These are phyloP conservation scores for Fukomys damarensis DNA, from an alignment of 2,113 vertebrate genomes.

Conservation along the genomic window DNA sequence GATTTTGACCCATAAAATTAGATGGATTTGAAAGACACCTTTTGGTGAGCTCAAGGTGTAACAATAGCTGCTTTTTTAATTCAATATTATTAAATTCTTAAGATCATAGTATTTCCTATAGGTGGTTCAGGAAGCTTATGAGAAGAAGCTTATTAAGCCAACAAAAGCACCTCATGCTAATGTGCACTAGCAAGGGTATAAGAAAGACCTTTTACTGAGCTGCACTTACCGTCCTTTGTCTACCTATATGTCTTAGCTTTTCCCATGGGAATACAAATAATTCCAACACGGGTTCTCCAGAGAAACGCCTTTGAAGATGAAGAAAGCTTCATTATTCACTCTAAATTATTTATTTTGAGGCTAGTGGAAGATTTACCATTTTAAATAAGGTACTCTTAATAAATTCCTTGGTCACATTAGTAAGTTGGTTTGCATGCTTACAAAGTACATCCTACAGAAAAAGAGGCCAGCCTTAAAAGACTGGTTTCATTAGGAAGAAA, in stretches of 20 bases:
- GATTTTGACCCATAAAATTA: not conserved
- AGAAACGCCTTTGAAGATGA: not conserved
- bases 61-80: not conserved
- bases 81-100: slow-evolving; percentile 58
- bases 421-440: not conserved
- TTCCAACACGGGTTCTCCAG: not conserved
- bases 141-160: not conserved
- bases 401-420: not conserved
- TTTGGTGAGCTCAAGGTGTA: not conserved
- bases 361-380: not conserved
- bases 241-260: not conserved
- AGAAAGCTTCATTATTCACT: not conserved
- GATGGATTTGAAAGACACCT: slow-evolving; percentile 35
- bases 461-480: not conserved
- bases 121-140: not conserved
- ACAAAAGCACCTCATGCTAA: not conserved
- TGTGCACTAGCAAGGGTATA: not conserved
- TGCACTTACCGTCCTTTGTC: too few relatives aligned
- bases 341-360: not conserved
- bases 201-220: not conserved
- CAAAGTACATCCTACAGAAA: not conserved
- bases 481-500: not conserved
- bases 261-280: not conserved
- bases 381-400: not conserved
- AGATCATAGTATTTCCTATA: not conserved